Evolutionary conservation across 2,113 vertebrate species (phyloP).

Genomic region (Triplophysa siluroides): DNA sequence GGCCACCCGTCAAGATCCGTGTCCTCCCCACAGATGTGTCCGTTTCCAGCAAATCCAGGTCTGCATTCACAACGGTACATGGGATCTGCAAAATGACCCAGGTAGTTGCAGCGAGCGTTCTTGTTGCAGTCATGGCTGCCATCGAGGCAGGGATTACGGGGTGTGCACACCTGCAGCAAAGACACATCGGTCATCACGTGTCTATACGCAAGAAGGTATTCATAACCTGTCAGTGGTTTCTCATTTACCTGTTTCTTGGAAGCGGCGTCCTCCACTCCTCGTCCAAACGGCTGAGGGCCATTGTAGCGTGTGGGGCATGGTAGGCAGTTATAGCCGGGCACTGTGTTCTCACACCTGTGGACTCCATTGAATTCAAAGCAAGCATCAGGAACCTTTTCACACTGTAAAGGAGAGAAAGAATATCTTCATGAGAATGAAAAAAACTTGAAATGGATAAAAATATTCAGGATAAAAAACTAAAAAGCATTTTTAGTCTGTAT

Average conservation of each 20-base stretch:
- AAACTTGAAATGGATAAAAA: not conserved
- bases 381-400: constrained; percentile 88
- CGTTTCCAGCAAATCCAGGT: constrained; percentile 95
- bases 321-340: constrained; percentile 94
- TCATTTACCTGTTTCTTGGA: constrained; percentile 88
- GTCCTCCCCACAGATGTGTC: constrained; percentile 96
- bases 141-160: constrained; percentile 93
- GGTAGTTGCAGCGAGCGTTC: constrained; percentile 95
- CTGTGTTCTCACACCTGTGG: constrained; percentile 92
- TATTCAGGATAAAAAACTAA: too few relatives aligned
- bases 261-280: constrained; percentile 83
- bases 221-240: not conserved
- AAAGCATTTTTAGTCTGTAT: too few relatives aligned
- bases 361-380: constrained; percentile 90
- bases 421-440: not conserved
- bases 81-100: constrained; percentile 92
- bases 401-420: constrained; percentile 72
- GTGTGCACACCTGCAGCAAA: constrained; percentile 84
- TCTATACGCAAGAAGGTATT: not conserved
- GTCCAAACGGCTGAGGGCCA: constrained; percentile 90
- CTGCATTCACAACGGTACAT: constrained; percentile 98
- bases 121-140: constrained; percentile 96
- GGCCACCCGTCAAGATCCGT: constrained; percentile 98
- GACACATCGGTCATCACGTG: not conserved
- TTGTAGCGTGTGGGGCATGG: constrained; percentile 91